Evolutionary conservation across 2,888 invertebrate genomes (phyloP).

Genomic region (Ormyrus nitidulus): DNA sequence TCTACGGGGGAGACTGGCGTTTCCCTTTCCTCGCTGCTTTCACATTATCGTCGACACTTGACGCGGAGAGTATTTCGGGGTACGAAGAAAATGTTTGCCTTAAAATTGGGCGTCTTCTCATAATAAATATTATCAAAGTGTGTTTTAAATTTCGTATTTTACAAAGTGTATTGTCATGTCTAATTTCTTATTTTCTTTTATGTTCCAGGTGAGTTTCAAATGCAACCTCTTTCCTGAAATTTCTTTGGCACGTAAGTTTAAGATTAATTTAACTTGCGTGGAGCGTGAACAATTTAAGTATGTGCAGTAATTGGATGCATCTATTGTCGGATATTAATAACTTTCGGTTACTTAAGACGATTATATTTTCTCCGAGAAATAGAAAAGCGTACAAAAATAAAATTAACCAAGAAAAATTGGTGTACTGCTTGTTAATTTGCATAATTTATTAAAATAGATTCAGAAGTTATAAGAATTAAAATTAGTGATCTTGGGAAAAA

Average conservation of each 20-base stretch:
- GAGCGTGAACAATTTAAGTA: background rate
- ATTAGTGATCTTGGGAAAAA: too few relatives aligned
- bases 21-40: constrained; percentile 28
- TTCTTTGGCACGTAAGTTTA: background rate
- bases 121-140: background rate
- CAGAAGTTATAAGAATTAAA: too few relatives aligned
- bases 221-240: background rate
- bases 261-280: too few relatives aligned
- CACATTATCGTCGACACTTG: constrained; percentile 8
- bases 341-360: too few relatives aligned
- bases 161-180: background rate
- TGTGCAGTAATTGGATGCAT: background rate
- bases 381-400: too few relatives aligned
- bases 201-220: constrained; percentile 46
- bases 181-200: constrained; percentile 20
- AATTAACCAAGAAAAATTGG: too few relatives aligned
- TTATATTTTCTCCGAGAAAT: too few relatives aligned
- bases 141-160: background rate
- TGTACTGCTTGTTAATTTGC: too few relatives aligned
- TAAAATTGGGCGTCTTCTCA: background rate
- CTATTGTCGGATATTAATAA: too few relatives aligned
- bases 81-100: background rate
- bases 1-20: constrained; percentile 20
- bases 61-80: too few relatives aligned
- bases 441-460: too few relatives aligned